Base-by-base conservation (phyloP, 2,888 invertebrate species). In the Lissocephala sabroskyi region DNA sequence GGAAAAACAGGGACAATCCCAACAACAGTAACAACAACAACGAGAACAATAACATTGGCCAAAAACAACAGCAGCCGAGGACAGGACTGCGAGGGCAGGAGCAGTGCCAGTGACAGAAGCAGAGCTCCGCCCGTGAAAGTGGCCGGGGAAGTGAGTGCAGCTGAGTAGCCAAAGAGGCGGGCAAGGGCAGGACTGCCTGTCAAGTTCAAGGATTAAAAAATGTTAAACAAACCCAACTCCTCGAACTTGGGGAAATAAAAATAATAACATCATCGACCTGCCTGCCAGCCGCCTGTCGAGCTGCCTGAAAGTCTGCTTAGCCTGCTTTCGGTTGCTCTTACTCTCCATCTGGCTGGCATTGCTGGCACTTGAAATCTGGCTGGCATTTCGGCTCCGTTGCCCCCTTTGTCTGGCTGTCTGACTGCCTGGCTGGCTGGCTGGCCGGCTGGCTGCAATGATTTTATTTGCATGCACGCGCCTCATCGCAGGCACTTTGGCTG, bases 121-220 rank as follows among this genome's bases (percentile, higher is more conserved):
- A n/a, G n/a, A n/a, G n/a, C n/a, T n/a, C n/a, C n/a, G n/a, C n/a
- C n/a, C n/a, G n/a, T n/a, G n/a, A 59, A 63, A 61, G 64, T 52
- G 52, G 55, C 60, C 23, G 23, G 7, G 47, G 55, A 53, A 60
- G 60, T 59, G 64, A 60, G 59, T 60, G 54, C 60, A 60, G 60
- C 54, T 63, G 59, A 61, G 60, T 61, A 46, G 56, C 50, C 49
- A 29, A 5, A 23, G 3, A 23, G 23, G 3, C 23, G 42, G 23
- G 29, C 14, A 17, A 17, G 11, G 63, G 52, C 41, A 16, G 46
- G 48, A 50, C 51, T 40, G 55, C 53, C 52, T 62, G 59, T 65
- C 75, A 75, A 75, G 75, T 75, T 75, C 75, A 75, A 71, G 75
- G 73, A 75, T 75, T 71, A 75, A 60, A 66, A 61, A 63, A 64